A percentile compares a stretch with the other conserved stretches of the same genome.
Conservation (phyloP, 2,113 vertebrate genomes). For the Piaya cayana region DNA sequence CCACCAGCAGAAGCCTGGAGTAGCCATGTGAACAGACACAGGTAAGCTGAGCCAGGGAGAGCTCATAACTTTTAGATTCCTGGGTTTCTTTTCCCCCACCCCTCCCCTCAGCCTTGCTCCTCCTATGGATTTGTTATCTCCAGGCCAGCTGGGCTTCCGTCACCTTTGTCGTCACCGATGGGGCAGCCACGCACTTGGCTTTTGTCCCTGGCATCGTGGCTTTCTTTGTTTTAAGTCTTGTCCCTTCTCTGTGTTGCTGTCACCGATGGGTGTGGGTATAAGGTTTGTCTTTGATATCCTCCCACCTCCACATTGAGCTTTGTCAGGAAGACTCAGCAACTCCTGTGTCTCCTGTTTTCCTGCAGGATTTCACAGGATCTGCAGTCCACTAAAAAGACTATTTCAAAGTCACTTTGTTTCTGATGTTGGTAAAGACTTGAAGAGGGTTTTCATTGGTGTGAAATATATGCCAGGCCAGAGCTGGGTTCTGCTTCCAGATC, state of each 20-base stretch:
- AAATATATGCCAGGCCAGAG: not conserved
- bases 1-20: not conserved
- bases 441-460: not conserved
- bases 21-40: not conserved
- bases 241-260: not conserved
- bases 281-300: not conserved
- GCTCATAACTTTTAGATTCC: not conserved
- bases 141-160: accelerated
- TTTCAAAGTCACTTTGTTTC: not conserved
- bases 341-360: not conserved
- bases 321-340: not conserved
- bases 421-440: not conserved
- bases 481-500: not conserved
- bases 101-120: not conserved
- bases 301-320: not conserved
- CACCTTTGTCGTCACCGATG: accelerated
- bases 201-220: accelerated
- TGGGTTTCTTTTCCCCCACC: not conserved
- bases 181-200: not conserved
- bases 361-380: not conserved
- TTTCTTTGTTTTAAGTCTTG: not conserved
- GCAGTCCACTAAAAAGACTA: not conserved
- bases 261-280: not conserved
- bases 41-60: not conserved
- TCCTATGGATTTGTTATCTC: not conserved